phyloP scores from a whole-genome alignment of 1,140 invertebrate genomes.

The Trinorchestia longiramus region DNA sequence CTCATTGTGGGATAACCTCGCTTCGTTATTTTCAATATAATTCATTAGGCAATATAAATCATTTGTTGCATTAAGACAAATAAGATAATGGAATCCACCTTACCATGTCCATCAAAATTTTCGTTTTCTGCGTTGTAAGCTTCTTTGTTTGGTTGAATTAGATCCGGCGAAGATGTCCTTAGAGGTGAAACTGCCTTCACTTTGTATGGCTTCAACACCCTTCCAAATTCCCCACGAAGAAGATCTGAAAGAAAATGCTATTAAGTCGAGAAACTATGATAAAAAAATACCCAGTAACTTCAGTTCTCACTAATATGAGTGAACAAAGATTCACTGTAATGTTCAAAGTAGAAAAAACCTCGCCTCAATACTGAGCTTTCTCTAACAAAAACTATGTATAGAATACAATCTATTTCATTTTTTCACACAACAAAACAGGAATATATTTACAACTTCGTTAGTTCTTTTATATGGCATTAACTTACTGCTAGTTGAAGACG shows the following conservation, averaged over 20 bases:
- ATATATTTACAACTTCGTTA: neutral
- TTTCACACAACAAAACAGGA: neutral
- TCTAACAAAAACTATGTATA: neutral
- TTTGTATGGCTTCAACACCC: constrained; percentile 34
- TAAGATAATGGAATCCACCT: neutral
- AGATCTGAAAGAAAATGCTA: constrained; percentile 2
- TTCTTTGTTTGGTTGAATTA: constrained; percentile 15
- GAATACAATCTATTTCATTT: neutral
- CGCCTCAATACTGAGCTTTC: neutral
- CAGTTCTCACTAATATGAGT: no score
- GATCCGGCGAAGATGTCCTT: neutral
- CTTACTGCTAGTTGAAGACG: constrained; percentile 22
- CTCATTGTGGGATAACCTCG: neutral
- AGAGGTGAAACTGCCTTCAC: neutral
- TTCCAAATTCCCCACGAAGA: constrained; percentile 22
- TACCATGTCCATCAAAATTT: neutral
- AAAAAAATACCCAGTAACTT: neutral
- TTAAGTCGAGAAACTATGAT: neutral
- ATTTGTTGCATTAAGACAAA: neutral
- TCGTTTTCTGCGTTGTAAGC: neutral
- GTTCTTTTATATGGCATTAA: neutral
- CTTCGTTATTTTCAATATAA: neutral
- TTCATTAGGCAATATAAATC: neutral
- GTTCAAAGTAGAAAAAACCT: neutral
- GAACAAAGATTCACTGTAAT: neutral